These are phyloP conservation scores for Acronicta leporina DNA, from an alignment of 2,888 invertebrate genomes.

Conservation along the genomic window DNA sequence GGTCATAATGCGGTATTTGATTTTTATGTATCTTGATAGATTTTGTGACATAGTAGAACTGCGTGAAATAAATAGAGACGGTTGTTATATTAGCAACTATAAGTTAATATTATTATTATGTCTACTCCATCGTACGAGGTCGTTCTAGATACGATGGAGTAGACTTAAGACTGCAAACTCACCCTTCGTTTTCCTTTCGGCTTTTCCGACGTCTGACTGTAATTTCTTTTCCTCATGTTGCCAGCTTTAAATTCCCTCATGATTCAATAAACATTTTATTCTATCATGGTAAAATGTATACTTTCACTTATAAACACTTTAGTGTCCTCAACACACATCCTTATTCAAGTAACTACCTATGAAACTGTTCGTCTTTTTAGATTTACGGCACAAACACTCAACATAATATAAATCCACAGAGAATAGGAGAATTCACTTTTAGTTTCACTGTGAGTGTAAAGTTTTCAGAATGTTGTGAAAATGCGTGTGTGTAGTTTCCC, in stretches of 20 bases:
- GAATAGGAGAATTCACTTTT: conserved; percentile 32
- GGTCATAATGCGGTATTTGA: too few species aligned
- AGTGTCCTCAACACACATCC: conserved; percentile 53
- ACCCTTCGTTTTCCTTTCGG: conserved; percentile 80
- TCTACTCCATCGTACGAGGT: too few species aligned
- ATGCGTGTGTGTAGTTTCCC: conserved; percentile 60
- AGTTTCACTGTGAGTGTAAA: conserved; percentile 29
- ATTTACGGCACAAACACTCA: conserved; percentile 46
- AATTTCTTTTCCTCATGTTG: conserved; percentile 73
- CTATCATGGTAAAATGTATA: conserved; percentile 36
- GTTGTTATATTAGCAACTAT: neutral
- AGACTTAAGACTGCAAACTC: conserved; percentile 61
- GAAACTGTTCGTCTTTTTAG: conserved; percentile 29
- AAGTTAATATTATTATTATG: neutral
- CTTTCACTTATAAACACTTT: conserved; percentile 57
- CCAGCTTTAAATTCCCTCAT: conserved; percentile 52
- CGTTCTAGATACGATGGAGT: too few species aligned
- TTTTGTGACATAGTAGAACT: neutral
- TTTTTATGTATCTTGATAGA: too few species aligned
- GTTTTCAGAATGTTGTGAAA: conserved; percentile 43
- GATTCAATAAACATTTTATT: conserved; percentile 48
- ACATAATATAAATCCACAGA: conserved; percentile 45
- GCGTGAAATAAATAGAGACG: neutral
- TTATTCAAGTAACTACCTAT: conserved; percentile 37
- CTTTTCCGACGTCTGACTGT: conserved; percentile 72